Conservation (phyloP, 2,888 invertebrate species). For the Eurytoma adleriae region DNA sequence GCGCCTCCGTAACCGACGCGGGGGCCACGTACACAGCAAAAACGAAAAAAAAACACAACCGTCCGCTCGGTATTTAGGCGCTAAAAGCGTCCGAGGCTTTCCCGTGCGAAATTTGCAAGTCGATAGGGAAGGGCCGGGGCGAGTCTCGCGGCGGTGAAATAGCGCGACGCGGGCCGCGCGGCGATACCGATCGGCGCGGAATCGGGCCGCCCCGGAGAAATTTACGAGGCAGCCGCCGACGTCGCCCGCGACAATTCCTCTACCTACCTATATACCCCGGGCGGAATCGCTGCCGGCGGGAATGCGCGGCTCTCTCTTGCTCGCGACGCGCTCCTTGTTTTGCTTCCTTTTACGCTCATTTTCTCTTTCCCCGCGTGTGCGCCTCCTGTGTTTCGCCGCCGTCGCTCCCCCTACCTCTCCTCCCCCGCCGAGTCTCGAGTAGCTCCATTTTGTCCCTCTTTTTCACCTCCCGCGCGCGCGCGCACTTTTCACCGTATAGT, state of each 20-base stretch:
- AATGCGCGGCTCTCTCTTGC: constrained; percentile 35
- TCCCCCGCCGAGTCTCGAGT: constrained; percentile 8
- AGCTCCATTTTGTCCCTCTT: constrained; percentile 24
- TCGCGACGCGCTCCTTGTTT: constrained; percentile 23
- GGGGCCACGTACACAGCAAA: neutral
- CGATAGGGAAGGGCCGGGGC: constrained; percentile 15
- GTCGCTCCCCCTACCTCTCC: constrained; percentile 34
- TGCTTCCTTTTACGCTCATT: constrained; percentile 32
- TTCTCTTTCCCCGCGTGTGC: neutral
- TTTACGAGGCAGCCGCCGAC: constrained; percentile 55
- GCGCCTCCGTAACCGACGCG: neutral
- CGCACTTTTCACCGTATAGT: neutral
- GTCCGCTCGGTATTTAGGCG: constrained; percentile 22
- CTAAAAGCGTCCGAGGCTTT: constrained; percentile 28
- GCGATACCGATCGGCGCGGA: constrained; percentile 51
- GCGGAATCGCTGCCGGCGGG: constrained; percentile 30
- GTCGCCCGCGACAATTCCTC: constrained; percentile 6
- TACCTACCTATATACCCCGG: neutral
- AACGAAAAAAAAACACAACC: neutral
- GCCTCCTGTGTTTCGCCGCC: constrained; percentile 29
- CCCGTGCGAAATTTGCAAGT: constrained; percentile 47
- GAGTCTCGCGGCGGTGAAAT: constrained; percentile 3
- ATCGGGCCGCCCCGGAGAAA: constrained; percentile 53
- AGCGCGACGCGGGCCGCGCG: neutral
- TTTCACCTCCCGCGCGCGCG: constrained; percentile 21